A percentile compares a stretch with the other conserved stretches of the same genome.
These are phyloP conservation scores for Erpetoichthys calabaricus DNA, from an alignment of 2,797 vertebrate genomes.

Conservation along the genomic window DNA sequence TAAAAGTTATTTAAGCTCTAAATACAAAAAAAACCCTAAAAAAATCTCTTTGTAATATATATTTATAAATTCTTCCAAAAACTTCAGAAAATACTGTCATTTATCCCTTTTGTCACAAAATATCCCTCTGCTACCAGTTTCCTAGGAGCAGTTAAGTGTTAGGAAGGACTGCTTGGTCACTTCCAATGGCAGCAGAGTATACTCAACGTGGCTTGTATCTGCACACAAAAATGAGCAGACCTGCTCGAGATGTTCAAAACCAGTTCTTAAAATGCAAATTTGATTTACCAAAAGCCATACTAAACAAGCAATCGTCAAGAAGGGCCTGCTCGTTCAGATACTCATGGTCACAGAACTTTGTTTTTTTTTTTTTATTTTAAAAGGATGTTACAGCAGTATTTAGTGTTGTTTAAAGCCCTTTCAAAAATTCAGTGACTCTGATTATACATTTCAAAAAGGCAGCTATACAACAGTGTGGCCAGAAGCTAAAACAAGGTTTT, in stretches of 20 bases:
- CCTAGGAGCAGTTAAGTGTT: conserved; percentile 1
- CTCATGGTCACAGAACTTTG: too few relatives aligned
- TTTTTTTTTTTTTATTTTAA: too few relatives aligned
- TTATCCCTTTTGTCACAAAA: conserved; percentile 27
- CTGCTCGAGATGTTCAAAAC: too few relatives aligned
- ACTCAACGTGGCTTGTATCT: neutral
- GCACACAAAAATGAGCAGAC: neutral
- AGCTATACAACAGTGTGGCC: conserved; percentile 39
- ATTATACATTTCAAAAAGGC: conserved; percentile 28
- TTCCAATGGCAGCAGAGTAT: neutral
- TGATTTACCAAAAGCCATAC: too few relatives aligned
- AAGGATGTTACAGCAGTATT: too few relatives aligned
- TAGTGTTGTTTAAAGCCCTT: too few relatives aligned
- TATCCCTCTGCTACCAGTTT: conserved; percentile 3
- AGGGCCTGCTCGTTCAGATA: too few relatives aligned
- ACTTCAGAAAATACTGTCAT: conserved; percentile 22
- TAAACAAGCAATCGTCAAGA: too few relatives aligned
- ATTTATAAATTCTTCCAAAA: conserved; percentile 23
- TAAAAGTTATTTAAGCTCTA: conserved; percentile 24
- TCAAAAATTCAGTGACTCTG: too few relatives aligned
- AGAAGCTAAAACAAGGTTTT: conserved; percentile 16
- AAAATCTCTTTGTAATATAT: conserved; percentile 22
- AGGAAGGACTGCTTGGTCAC: neutral
- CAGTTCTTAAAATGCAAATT: too few relatives aligned
- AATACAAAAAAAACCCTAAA: conserved; percentile 26